These are phyloP conservation scores for Vulpes lagopus DNA, from an alignment of 2,113 vertebrate genomes.

Conservation along the genomic window DNA sequence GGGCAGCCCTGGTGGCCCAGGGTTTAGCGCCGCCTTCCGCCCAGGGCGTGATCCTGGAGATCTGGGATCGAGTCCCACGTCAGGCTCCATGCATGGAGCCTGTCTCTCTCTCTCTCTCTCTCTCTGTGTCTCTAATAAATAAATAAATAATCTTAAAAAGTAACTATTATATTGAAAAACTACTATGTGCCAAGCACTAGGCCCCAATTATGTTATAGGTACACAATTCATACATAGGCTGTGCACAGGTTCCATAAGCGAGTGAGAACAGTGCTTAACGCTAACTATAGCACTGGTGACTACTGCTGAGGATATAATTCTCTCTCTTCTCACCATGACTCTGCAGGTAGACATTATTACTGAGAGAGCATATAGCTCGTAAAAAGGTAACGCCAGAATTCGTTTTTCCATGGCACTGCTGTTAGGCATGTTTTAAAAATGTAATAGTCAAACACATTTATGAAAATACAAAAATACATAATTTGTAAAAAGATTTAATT, in stretches of 20 bases:
- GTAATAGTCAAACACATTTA: conserved; percentile 34
- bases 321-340: neutral
- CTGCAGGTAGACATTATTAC: neutral
- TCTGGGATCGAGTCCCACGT: no score
- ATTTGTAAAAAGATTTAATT: conserved; percentile 49
- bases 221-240: neutral
- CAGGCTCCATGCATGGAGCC: no score
- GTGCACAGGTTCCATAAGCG: neutral
- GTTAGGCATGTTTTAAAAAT: neutral
- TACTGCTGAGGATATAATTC: neutral
- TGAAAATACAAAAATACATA: conserved; percentile 2
- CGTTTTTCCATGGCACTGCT: neutral
- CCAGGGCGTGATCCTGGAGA: no score
- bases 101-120: no score
- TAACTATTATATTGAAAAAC: neutral
- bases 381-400: conserved; percentile 8
- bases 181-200: neutral
- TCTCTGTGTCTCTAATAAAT: no score
- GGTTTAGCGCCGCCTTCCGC: no score
- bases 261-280: neutral
- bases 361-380: neutral
- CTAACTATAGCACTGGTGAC: neutral
- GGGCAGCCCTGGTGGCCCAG: no score
- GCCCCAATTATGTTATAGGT: neutral
- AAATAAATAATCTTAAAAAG: no score